Percentiles rank a stretch among this genome's conserved stretches.
Evolutionary conservation across 2,888 invertebrate genomes (phyloP).

Genomic region (Hedya salicella): DNA sequence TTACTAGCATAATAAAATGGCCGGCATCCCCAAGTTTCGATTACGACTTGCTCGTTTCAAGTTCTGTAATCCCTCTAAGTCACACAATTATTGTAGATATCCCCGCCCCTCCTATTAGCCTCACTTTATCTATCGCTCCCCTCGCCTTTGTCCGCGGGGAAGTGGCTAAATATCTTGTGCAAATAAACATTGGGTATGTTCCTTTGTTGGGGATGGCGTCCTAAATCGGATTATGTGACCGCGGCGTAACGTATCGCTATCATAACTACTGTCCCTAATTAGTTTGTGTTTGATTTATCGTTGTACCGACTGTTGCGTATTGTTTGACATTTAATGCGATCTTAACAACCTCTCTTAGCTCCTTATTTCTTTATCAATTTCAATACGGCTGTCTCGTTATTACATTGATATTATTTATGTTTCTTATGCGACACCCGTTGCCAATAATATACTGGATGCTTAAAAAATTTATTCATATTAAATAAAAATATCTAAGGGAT

Average conservation of each 20-base stretch:
- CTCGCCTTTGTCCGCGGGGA: constrained; percentile 77
- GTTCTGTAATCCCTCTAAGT: constrained; percentile 70
- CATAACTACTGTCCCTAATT: constrained; percentile 66
- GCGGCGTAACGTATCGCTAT: constrained; percentile 66
- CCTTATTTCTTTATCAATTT: too few relatives aligned
- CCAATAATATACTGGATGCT: too few relatives aligned
- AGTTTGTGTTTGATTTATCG: constrained; percentile 54
- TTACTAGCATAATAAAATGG: constrained; percentile 24
- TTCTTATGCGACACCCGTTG: too few relatives aligned
- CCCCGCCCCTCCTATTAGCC: constrained; percentile 80
- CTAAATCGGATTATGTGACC: constrained; percentile 77
- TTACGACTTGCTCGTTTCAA: constrained; percentile 41
- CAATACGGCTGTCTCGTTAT: too few relatives aligned
- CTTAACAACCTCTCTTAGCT: not conserved
- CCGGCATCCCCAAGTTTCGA: constrained; percentile 33
- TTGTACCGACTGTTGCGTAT: constrained; percentile 12
- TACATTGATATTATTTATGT: too few relatives aligned
- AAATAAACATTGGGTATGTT: constrained; percentile 81
- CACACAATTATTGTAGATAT: constrained; percentile 72
- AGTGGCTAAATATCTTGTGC: constrained; percentile 85
- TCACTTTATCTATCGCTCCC: constrained; percentile 71
- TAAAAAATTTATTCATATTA: too few relatives aligned
- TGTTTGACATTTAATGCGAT: constrained; percentile 12
- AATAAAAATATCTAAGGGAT: too few relatives aligned
- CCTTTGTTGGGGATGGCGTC: constrained; percentile 76